Evolutionary conservation across 2,888 invertebrate genomes (phyloP).

Genomic region (Pterobdella sp.): DNA sequence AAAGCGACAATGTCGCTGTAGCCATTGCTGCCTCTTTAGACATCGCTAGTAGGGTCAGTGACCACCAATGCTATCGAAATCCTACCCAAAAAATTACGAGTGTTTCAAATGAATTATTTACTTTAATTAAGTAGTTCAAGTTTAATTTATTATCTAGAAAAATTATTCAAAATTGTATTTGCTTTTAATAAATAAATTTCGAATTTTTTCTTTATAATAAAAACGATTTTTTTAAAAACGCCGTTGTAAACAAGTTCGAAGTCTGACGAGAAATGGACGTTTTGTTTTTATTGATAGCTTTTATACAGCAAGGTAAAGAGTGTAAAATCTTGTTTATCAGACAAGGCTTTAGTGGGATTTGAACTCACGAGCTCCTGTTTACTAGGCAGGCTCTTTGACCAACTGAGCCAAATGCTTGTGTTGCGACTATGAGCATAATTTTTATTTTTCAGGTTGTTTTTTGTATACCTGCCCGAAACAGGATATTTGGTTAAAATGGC

Average conservation of each 20-base stretch:
- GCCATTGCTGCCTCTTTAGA: slow-evolving; percentile 45
- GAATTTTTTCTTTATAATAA: too few species aligned
- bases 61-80: slow-evolving; percentile 11
- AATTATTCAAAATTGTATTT: neutral
- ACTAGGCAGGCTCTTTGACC: slow-evolving; percentile 13
- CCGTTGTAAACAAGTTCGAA: neutral
- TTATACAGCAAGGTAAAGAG: too few species aligned
- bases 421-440: too few species aligned
- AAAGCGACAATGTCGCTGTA: slow-evolving; percentile 44
- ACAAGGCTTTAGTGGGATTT: slow-evolving; percentile 9
- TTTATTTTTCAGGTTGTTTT: neutral
- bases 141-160: neutral
- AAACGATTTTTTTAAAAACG: neutral
- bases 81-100: neutral
- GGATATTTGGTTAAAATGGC: neutral
- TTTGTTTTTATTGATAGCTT: neutral
- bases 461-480: neutral
- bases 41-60: slow-evolving; percentile 33
- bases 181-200: neutral
- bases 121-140: neutral
- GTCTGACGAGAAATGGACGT: too few species aligned
- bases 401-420: neutral
- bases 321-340: too few species aligned
- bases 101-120: neutral
- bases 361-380: slow-evolving; percentile 11